Conservation (phyloP, 2,797 vertebrate species). For the Lithobates pipiens region DNA sequence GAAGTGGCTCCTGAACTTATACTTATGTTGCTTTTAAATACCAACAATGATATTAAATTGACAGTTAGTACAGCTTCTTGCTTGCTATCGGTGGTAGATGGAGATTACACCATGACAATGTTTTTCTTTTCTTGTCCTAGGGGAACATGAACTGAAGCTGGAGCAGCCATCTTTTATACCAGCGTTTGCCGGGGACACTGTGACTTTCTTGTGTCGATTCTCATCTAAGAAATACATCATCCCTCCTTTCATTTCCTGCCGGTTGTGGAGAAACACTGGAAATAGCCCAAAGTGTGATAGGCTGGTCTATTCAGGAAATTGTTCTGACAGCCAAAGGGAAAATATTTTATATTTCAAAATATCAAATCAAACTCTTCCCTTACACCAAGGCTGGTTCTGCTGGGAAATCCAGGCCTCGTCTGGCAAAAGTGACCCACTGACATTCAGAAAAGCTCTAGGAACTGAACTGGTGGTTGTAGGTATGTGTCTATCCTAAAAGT, state of each 20-base stretch:
- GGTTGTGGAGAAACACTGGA: background rate
- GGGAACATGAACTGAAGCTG: background rate
- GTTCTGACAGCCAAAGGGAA: background rate
- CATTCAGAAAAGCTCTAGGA: background rate
- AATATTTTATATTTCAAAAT: constrained; percentile 9
- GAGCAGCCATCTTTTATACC: constrained; percentile 12
- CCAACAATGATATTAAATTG: no score
- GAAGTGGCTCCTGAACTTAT: no score
- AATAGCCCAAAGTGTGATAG: background rate
- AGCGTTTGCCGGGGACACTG: background rate
- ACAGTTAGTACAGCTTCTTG: no score
- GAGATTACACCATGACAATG: background rate
- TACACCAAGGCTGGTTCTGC: background rate
- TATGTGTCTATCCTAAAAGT: background rate
- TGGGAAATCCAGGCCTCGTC: background rate
- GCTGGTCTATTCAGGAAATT: background rate
- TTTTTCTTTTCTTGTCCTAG: background rate
- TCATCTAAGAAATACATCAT: background rate
- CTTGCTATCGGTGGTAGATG: background rate
- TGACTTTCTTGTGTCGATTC: constrained; percentile 1
- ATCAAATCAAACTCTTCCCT: background rate
- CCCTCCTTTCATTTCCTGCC: background rate
- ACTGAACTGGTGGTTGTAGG: constrained; percentile 2
- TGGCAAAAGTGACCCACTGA: background rate
- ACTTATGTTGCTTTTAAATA: no score